Evolutionary conservation across 2,888 invertebrate genomes (phyloP), one percentile per base, ranked within the genome.

Genomic region (Ametastegia equiseti): DNA sequence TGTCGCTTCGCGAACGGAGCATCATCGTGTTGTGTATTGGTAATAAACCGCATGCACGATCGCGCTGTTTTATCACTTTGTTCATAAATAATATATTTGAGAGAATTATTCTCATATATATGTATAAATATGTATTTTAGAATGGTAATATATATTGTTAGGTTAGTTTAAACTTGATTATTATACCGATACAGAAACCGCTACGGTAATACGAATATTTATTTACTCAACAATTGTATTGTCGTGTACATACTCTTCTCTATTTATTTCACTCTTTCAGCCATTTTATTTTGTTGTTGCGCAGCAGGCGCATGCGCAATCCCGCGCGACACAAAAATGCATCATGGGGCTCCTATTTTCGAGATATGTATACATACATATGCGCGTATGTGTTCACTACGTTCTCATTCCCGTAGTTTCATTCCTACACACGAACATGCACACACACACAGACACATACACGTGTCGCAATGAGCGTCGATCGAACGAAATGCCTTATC

Each of bases 241-340:
- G 85, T 42, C 11, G 19, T 39, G 36, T 39, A 60, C 60, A 60
- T 60, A 60, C 60, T 78, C 42, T 30, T 60, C 42, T 86, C 86
- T 88, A 88, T 89, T 89, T 89, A 86, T 89, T 89, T 88, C 89
- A 86, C 83, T 67, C 86, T 82, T 83, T 84, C 87, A 82, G 87
- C 89, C 90, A 90, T 90, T 85, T 90, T 89, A 88, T 87, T 89
- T 89, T 87, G 86, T 88, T 86, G 87, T 83, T 85, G 86, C 85
- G 85, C 84, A 60, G 71, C 23, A 15, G 75, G 85, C 85, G 86
- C 86, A 83, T 81, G 80, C 85, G 86, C 87, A 84, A 84, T 77
- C 71, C 63, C 71, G 80, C 83, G 80, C 84, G 83, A 82, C 79
- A 54, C 73, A 36, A 45, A 77, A 81, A 77, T 81, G 50, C 81